Evolutionary conservation across 2,797 vertebrate genomes (phyloP).

Genomic region (Ficedula albicollis): DNA sequence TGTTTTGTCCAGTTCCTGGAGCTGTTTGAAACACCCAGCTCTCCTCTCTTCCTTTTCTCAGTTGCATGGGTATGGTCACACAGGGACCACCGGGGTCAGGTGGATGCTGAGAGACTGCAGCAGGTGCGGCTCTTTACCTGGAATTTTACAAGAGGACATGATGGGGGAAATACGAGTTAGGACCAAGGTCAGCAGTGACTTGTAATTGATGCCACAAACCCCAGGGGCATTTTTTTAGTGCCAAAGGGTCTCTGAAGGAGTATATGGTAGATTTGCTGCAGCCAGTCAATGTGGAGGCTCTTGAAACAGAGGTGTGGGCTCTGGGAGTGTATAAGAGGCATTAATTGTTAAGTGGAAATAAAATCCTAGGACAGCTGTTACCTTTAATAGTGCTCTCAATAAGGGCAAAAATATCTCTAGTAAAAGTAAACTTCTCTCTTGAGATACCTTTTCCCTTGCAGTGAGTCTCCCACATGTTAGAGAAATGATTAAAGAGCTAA

Average conservation of each 20-base stretch:
- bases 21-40: not conserved
- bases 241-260: not conserved
- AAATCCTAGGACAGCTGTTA: not conserved
- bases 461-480: not conserved
- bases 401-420: not conserved
- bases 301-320: not conserved
- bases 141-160: not conserved
- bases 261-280: not conserved
- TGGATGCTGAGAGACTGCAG: not conserved
- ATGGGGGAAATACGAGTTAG: not conserved
- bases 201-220: not conserved
- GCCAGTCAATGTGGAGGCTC: not conserved
- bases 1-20: not conserved
- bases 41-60: not conserved
- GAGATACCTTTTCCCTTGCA: not conserved
- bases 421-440: not conserved
- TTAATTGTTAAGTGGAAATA: not conserved
- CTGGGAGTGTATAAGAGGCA: not conserved
- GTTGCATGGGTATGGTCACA: not conserved
- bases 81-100: not conserved
- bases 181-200: not conserved
- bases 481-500: slow-evolving; percentile 30
- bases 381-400: not conserved
- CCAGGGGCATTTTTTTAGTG: not conserved
- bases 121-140: not conserved